Base-by-base conservation (phyloP, 2,888 invertebrate species). In the Eupithecia dodoneata region DNA sequence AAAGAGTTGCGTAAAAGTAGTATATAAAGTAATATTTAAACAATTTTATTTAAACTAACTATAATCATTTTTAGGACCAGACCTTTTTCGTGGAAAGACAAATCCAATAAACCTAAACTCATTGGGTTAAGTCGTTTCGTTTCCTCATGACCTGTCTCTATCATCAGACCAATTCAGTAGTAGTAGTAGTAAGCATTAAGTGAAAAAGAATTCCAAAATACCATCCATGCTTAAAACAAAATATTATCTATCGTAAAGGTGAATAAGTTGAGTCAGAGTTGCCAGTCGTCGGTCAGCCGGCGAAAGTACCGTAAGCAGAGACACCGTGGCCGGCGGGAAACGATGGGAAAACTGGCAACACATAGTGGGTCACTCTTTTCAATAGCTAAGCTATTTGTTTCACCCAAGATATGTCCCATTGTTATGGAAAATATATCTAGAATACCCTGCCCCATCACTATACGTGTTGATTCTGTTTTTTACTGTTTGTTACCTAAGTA, bases 241-340 rank as follows among this genome's bases (percentile, higher is more conserved):
- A 80, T 76, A 77, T 77, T 78, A 72, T 73, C 59, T 78, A 72
- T 73, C 59, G 76, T 65, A 76, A 76, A 81, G 75, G 80, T 82
- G 82, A 82, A 77, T 82, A 79, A 81, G 83, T 81, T 83, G 81
- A 83, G 78, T 76, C 77, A 76, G 79, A 75, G 30, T 72, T 79
- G 78, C 59, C 77, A 75, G 72, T 73, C 85, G 87, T 80, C 78
- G 76, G 77, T 69, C 85, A 87, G 81, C 81, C 87, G 87, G 88
- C 87, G 88, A 90, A 90, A 92, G 92, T 92, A 92, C 92, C 92
- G 92, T 92, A 91, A 90, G 72, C 74, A 55, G 66, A 72, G 76
- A 76, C 55, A 65, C 55, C 74, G 77, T 80, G 82, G 83, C 75
- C 75, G 79, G 80, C 80, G 81, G 82, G 72, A 81, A 79, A 77